phyloP scores from a whole-genome alignment of 1,140 invertebrate species.

The Scaptomyza hsui region DNA sequence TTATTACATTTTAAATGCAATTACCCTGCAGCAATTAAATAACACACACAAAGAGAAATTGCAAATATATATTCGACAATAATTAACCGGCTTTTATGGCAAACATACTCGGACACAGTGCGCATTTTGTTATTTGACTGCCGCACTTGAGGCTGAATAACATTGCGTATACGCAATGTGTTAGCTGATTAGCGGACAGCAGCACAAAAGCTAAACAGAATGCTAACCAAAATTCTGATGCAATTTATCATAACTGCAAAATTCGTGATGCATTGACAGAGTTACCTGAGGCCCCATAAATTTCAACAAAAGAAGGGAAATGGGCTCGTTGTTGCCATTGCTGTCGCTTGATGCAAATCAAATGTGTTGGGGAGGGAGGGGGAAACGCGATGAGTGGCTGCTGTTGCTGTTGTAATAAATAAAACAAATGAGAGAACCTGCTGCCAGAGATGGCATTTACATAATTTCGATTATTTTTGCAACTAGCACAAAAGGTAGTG shows the following conservation, averaged over 20 bases:
- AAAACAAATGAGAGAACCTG: slow-evolving; percentile 50
- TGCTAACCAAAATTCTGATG: not conserved
- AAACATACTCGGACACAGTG: slow-evolving; percentile 4
- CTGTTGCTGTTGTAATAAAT: slow-evolving; percentile 52
- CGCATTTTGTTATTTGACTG: slow-evolving; percentile 12
- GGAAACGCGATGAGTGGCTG: slow-evolving; percentile 26
- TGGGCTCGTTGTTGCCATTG: slow-evolving; percentile 7
- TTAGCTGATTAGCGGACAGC: slow-evolving; percentile 24
- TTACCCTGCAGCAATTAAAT: slow-evolving; percentile 53
- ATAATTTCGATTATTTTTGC: slow-evolving; percentile 79
- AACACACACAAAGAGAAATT: slow-evolving; percentile 11
- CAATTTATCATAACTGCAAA: slow-evolving; percentile 20
- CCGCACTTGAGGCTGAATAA: slow-evolving; percentile 14
- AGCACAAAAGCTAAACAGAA: not conserved
- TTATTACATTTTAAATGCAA: slow-evolving; percentile 61
- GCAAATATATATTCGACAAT: slow-evolving; percentile 34
- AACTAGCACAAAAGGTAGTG: slow-evolving; percentile 18
- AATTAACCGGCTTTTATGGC: slow-evolving; percentile 34
- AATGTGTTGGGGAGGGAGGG: slow-evolving; percentile 36
- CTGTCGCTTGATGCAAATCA: slow-evolving; percentile 56
- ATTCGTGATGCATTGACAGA: slow-evolving; percentile 1
- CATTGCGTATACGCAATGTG: slow-evolving; percentile 36
- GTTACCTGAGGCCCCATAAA: slow-evolving; percentile 47
- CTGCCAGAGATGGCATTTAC: slow-evolving; percentile 56
- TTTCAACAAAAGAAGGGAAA: slow-evolving; percentile 18